Base-by-base conservation (phyloP, 2,113 vertebrate species). In the Bubo blakistoni region DNA sequence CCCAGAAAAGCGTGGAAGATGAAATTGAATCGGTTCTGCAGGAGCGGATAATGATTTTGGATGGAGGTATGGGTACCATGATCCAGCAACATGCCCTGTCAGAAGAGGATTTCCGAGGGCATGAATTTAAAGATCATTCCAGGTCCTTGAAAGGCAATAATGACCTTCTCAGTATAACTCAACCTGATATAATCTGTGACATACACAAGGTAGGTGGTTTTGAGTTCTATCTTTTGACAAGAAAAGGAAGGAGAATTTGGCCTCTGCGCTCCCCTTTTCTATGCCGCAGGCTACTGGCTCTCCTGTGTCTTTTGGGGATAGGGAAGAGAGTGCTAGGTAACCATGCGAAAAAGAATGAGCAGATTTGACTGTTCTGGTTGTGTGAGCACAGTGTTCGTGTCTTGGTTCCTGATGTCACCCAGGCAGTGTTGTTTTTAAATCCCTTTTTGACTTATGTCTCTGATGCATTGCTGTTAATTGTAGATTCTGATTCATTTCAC, bases 11-110 rank as follows among this genome's bases (percentile, higher is more conserved):
- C 7, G 11, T 98, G 49, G 98, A 98, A 94, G 93, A 97, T 32
- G 99, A 99, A 94, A 97, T 99, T 34, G 97, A 97, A 83, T 96
- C 96, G 13, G 70, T 98, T 81, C 97, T 99, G 44, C 98, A 65
- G 96, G 97, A 99, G 72, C 98, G 98, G 90, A 99, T 99, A 78
- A 98, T 99, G 99, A 97, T 99, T 92, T 98, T 99, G 63, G 99
- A 99, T 47, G 99, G 99, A 17, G 99, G 98, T 10, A 99, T 99
- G 99, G 99, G 99, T 18, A 99, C 99, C n/a, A 99, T 99, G 99
- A 99, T 99, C 93, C 99, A 99, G 93, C 98, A 97, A 57, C 96
- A 96, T 19, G 97, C 84, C 7, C 96, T 99, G 4, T 96, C 97
- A 65, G 99, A 99, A 77, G 98, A 98, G 2, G 97, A 98, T 91